phyloP scores from a whole-genome alignment of 1,140 invertebrate species.

The Plectrocnemia conspersa region DNA sequence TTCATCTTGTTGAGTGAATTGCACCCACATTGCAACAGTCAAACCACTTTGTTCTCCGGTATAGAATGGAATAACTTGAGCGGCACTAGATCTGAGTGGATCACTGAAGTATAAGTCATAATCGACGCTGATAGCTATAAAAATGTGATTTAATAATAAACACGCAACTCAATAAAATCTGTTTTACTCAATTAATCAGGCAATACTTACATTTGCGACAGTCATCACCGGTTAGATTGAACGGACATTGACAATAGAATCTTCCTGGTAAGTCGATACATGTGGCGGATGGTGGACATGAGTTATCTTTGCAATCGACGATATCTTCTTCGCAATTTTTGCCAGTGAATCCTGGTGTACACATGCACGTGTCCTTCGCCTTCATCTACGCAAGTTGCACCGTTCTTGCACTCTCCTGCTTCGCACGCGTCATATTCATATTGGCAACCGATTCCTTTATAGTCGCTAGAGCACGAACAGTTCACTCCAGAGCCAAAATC shows the following conservation, averaged over 20 bases:
- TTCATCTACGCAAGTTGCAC: conserved; percentile 83
- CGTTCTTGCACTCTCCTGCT: conserved; percentile 83
- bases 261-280: conserved; percentile 90
- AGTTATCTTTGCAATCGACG: conserved; percentile 87
- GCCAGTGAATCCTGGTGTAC: conserved; percentile 80
- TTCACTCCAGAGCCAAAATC: conserved; percentile 94
- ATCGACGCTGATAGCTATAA: conserved; percentile 86
- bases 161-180: conserved; percentile 11
- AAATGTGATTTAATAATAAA: conserved; percentile 14
- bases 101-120: conserved; percentile 95
- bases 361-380: conserved; percentile 76
- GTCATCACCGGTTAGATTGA: conserved; percentile 93
- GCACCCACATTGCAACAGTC: conserved; percentile 93
- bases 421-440: conserved; percentile 91
- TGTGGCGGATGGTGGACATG: conserved; percentile 87
- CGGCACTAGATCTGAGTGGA: conserved; percentile 78
- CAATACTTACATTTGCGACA: conserved; percentile 80
- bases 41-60: conserved; percentile 70
- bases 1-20: conserved; percentile 85
- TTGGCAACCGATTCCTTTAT: conserved; percentile 84
- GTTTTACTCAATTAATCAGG: conserved; percentile 1
- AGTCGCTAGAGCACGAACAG: conserved; percentile 84
- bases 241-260: conserved; percentile 94
- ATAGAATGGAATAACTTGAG: conserved; percentile 85
- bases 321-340: conserved; percentile 91